phyloP scores from a whole-genome alignment of 2,888 invertebrate species.

The Nymphalis c-album region DNA sequence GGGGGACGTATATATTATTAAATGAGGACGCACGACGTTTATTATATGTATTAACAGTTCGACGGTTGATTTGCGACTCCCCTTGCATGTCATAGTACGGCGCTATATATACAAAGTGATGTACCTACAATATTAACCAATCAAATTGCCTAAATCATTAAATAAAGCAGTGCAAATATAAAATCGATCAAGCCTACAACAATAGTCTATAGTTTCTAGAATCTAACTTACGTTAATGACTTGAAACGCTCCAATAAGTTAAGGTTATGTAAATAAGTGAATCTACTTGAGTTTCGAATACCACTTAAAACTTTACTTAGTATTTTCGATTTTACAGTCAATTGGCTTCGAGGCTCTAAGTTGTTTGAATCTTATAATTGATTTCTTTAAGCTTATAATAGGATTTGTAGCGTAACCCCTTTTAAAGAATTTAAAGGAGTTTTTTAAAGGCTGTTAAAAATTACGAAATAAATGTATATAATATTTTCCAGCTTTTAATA shows the following conservation, averaged over 20 bases:
- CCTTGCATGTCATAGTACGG: too few relatives aligned
- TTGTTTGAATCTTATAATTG: constrained; percentile 4
- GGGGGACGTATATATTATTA: too few relatives aligned
- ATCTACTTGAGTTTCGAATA: constrained; percentile 13
- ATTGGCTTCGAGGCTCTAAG: constrained; percentile 2
- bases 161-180: too few relatives aligned
- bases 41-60: too few relatives aligned
- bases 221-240: constrained; percentile 5
- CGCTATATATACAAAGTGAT: too few relatives aligned
- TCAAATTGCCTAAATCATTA: too few relatives aligned
- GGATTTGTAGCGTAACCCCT: not conserved
- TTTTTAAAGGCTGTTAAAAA: not conserved
- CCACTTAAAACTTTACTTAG: constrained; percentile 22
- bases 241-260: constrained; percentile 8
- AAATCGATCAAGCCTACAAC: not conserved
- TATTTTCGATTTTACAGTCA: constrained; percentile 18
- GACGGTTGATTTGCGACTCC: too few relatives aligned
- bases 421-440: not conserved
- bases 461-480: not conserved
- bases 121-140: too few relatives aligned
- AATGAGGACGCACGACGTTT: too few relatives aligned
- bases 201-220: not conserved
- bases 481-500: too few relatives aligned
- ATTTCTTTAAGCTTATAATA: constrained; percentile 5
- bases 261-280: constrained; percentile 9